Percentiles rank a stretch among this genome's conserved stretches.
Evolutionary conservation across 2,888 invertebrate species (phyloP).

Genomic region (Pollenia amentaria): DNA sequence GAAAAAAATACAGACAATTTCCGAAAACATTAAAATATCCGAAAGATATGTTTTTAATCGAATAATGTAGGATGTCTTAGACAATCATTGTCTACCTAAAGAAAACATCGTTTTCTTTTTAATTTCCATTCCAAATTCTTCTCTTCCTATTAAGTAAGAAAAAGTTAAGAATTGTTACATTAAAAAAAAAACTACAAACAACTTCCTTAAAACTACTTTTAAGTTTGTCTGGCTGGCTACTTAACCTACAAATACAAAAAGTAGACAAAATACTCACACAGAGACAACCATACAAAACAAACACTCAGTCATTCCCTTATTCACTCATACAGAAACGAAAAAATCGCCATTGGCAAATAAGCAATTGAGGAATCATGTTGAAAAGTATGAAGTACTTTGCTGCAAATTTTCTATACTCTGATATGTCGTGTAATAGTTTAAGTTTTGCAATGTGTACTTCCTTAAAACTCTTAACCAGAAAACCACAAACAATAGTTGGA

Average conservation of each 20-base stretch:
- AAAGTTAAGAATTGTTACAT: slow-evolving; percentile 27
- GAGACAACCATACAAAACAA: neutral
- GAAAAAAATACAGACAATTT: no score
- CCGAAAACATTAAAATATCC: no score
- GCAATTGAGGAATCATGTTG: slow-evolving; percentile 49
- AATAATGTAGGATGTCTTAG: no score
- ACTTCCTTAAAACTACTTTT: slow-evolving; percentile 67
- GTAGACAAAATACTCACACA: slow-evolving; percentile 25
- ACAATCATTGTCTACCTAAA: no score
- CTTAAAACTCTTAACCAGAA: slow-evolving; percentile 64
- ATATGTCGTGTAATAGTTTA: slow-evolving; percentile 40
- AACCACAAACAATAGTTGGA: slow-evolving; percentile 62
- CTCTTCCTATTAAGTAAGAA: neutral
- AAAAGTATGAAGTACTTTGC: slow-evolving; percentile 39
- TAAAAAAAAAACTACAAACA: slow-evolving; percentile 47
- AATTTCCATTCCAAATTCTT: neutral
- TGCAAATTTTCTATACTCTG: neutral
- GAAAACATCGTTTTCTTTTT: neutral
- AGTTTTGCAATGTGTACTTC: slow-evolving; percentile 51
- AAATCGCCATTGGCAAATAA: slow-evolving; percentile 56
- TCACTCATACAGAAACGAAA: neutral
- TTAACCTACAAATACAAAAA: slow-evolving; percentile 61
- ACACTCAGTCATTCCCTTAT: neutral
- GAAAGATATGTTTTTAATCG: no score
- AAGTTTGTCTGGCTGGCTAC: slow-evolving; percentile 65